Evolutionary conservation across 2,888 invertebrate species (phyloP), one percentile per base, ranked within the genome.

Genomic region (Omphaloscelis lunosa): DNA sequence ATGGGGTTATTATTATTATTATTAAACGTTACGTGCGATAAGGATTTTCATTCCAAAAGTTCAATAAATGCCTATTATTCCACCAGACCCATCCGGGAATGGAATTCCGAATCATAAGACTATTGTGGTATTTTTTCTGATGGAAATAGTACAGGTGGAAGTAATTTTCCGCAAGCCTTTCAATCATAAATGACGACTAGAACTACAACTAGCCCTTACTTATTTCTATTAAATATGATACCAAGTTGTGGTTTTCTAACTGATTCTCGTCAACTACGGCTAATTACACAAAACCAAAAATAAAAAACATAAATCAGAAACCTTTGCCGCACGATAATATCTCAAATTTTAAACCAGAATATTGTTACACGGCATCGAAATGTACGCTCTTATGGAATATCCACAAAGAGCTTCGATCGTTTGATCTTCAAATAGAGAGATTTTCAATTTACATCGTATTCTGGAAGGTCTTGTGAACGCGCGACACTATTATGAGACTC

Each of bases 371-470:
- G 80, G 77, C 80, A 70, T 82, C 85, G 85, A 87, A 88, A 90
- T 88, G 86, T 86, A 85, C 83, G 86, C 83, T 90, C 89, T 84
- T 86, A 91, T 89, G 88, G 88, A 89, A 92, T 90, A 92, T 89
- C 92, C 89, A 93, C 94, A 95, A 95, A 95, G 93, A 91, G 85
- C 85, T 82, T 75, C 86, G 84, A 83, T 87, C 93, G 93, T 95
- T 95, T 96, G 95, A 96, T 95, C 92, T 95, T 92, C 91, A 90
- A 93, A 94, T 93, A 91, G 92, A 94, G 93, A 93, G 93, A 94
- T 95, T 95, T 96, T 94, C 95, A 95, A 95, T 96, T 95, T 95
- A 90, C 94, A 93, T 95, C 94, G 90, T 92, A 91, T 93, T 93
- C 88, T 83, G 85, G 85, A 74, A 85, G 85, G 86, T 85, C 83